phyloP scores from a whole-genome alignment of 2,888 invertebrate genomes.

The Agrotis ipsilon region DNA sequence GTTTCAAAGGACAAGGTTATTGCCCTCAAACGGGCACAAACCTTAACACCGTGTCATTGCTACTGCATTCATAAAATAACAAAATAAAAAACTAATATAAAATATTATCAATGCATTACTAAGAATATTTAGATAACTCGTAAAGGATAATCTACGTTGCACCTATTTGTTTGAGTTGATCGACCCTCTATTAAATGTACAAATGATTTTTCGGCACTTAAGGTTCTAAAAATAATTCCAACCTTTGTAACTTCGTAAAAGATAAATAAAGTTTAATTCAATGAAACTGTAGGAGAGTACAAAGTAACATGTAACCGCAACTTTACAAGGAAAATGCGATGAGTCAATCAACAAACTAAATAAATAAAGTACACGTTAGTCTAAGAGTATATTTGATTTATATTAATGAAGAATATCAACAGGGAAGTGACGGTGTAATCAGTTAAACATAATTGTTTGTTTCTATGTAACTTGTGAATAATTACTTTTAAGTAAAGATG shows the following conservation, averaged over 20 bases:
- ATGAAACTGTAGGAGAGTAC: not conserved
- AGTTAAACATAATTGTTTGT: slow-evolving; percentile 12
- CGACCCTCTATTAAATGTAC: too few species aligned
- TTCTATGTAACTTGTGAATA: not conserved
- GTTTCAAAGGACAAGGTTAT: not conserved
- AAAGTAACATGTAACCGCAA: slow-evolving; percentile 8
- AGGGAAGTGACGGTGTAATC: slow-evolving; percentile 39
- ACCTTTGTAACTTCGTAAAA: not conserved
- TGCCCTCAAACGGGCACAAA: not conserved
- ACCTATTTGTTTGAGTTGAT: too few species aligned
- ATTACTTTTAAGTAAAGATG: not conserved
- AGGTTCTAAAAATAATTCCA: not conserved
- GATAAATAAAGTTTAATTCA: not conserved
- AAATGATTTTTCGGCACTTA: too few species aligned
- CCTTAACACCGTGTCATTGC: not conserved
- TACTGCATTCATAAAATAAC: too few species aligned
- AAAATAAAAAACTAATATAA: too few species aligned
- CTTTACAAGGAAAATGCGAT: slow-evolving; percentile 28
- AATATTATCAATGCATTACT: too few species aligned
- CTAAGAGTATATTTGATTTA: slow-evolving; percentile 29
- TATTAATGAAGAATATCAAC: slow-evolving; percentile 36
- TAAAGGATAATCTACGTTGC: too few species aligned
- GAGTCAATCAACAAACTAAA: slow-evolving; percentile 26
- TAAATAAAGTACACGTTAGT: slow-evolving; percentile 17
- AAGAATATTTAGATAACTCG: too few species aligned